Base-by-base conservation (phyloP, 2,797 vertebrate species). In the Uromys caudimaculatus region DNA sequence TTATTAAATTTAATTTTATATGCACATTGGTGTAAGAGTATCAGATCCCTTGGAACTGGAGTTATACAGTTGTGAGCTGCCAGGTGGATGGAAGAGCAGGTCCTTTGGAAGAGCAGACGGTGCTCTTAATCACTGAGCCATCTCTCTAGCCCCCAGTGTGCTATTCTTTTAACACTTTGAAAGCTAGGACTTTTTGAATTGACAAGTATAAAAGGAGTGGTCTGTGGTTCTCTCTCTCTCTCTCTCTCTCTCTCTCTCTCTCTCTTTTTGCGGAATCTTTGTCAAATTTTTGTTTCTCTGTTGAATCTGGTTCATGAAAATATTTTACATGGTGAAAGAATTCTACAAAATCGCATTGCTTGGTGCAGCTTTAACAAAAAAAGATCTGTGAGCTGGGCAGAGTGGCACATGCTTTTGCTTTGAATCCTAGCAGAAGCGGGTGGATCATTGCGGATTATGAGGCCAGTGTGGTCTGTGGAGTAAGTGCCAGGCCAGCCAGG, bases 141-240 rank as follows among this genome's bases (percentile, higher is more conserved):
- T 62, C 60, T 62, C 60, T 27, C 60, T 9, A 27, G 60, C 62
- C 62, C 62, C 4, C 27, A 64, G 27, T 64, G 60, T 62, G 60
- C 27, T 27, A 67, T 67, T 35, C 13, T n/a, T 69, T 69, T 69
- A n/a, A 69, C 67, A 19, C 32, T 9, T 71, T 38, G 38, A 71
- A 71, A 71, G 69, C 69, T 38, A 21, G 88, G 24, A 3, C 4
- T 17, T 16, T 44, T 21, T n/a, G 67, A 38, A 14, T 6, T 1
- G 44, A 16, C 0, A 19, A 13, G 58, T 0, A 1, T 1, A 2
- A 19, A 29, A 54, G 77, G n/a, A 13, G 71, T 5, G 13, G 35
- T 3, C 0, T 56, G 14, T 3, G 21, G 29, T 69, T 52, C 41
- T 21, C 38, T 38, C 3, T 41, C 11, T 38, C 5, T n/a, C 1